These are phyloP conservation scores for Dipodomys stephensi DNA, from an alignment of 2,113 vertebrate species.

Conservation along the genomic window DNA sequence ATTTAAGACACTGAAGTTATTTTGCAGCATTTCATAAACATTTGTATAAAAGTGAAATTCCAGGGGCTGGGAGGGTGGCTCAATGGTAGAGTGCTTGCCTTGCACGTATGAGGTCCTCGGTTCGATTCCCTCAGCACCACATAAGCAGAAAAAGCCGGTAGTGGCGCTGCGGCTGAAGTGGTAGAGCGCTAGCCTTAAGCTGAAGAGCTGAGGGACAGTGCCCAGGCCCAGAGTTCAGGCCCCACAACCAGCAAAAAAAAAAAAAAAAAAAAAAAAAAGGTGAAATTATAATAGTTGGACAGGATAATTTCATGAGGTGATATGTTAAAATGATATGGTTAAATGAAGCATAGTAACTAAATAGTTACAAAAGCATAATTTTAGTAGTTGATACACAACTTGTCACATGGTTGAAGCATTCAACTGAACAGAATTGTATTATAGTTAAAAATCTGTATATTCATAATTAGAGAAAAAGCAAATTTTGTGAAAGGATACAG, in stretches of 20 bases:
- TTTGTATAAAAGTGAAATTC: neutral
- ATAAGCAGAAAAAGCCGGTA: neutral
- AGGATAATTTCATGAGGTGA: neutral
- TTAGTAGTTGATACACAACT: too few relatives aligned
- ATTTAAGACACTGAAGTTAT: conserved; percentile 69
- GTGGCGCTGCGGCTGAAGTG: too few relatives aligned
- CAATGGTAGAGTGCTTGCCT: too few relatives aligned
- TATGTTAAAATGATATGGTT: neutral
- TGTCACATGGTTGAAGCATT: too few relatives aligned
- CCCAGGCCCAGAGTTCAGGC: too few relatives aligned
- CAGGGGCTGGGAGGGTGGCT: too few relatives aligned
- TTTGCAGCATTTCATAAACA: conserved; percentile 62
- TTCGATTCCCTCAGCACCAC: too few relatives aligned
- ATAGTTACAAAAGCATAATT: neutral
- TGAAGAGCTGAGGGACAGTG: too few relatives aligned
- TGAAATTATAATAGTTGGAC: neutral
- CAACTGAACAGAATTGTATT: conserved; percentile 19
- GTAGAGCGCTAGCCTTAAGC: too few relatives aligned
- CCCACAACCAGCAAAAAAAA: too few relatives aligned
- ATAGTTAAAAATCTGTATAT: neutral
- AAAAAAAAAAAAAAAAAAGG: too few relatives aligned
- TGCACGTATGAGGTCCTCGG: too few relatives aligned
- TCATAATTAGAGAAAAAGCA: conserved; percentile 38
- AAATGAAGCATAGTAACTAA: conserved; percentile 9
- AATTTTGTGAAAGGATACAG: conserved; percentile 17